phyloP scores from a whole-genome alignment of 1,140 invertebrate genomes.

The Daktulosphaira vitifoliae region DNA sequence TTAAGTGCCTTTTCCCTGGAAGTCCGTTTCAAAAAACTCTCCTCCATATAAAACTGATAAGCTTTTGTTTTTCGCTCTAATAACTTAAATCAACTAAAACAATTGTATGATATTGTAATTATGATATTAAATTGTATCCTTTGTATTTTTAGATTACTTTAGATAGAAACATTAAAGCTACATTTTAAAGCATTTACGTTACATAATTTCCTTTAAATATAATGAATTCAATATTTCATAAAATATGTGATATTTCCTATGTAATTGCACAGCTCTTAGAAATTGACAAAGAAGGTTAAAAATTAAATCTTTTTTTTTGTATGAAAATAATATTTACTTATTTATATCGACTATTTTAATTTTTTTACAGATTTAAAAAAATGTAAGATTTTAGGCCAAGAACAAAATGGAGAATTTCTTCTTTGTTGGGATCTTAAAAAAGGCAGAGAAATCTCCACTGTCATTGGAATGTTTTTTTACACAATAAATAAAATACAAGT shows the following conservation, averaged over 20 bases:
- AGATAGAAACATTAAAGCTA: no score
- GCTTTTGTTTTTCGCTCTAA: no score
- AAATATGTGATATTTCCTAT: conserved; percentile 9
- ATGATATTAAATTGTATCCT: no score
- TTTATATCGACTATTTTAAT: neutral
- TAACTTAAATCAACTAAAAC: no score
- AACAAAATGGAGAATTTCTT: conserved; percentile 22
- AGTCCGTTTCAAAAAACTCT: no score
- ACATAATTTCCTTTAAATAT: no score
- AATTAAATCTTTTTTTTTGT: neutral
- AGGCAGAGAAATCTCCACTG: neutral
- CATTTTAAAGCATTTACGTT: no score
- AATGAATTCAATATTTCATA: conserved; percentile 15
- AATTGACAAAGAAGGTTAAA: neutral
- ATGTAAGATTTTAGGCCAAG: conserved; percentile 21
- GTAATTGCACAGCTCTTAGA: neutral
- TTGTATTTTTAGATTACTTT: no score
- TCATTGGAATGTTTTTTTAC: conserved; percentile 18
- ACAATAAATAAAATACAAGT: conserved; percentile 27
- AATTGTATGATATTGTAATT: no score
- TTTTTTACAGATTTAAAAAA: conserved; percentile 1
- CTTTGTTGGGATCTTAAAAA: conserved; percentile 6
- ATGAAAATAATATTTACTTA: neutral
- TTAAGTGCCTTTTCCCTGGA: no score
- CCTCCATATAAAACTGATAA: no score